These are phyloP conservation scores for Galbula dea DNA, from an alignment of 2,113 vertebrate genomes.

Conservation along the genomic window DNA sequence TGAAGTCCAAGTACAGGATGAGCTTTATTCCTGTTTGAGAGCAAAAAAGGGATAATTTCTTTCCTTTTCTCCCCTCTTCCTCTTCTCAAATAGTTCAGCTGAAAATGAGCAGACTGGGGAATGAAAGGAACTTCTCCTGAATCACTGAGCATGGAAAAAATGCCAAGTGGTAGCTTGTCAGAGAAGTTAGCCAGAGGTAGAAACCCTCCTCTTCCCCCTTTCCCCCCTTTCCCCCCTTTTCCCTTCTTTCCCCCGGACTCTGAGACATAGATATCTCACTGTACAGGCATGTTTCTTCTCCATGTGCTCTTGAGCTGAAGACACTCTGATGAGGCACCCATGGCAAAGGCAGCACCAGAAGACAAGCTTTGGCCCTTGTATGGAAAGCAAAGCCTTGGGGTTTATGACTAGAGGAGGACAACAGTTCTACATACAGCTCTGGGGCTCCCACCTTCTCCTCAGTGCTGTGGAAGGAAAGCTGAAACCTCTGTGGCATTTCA, in stretches of 20 bases:
- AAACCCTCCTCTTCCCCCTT: neutral
- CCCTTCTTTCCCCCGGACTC: neutral
- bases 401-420: neutral
- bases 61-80: neutral
- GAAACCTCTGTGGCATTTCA: neutral
- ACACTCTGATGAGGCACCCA: neutral
- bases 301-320: neutral
- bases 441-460: neutral
- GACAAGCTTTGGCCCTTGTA: neutral
- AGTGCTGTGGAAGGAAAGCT: neutral
- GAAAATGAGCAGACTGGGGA: neutral
- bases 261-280: too few relatives aligned
- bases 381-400: neutral
- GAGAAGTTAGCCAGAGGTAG: neutral
- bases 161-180: neutral
- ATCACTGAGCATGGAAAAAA: neutral
- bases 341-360: constrained; percentile 14
- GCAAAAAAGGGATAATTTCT: neutral
- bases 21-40: neutral
- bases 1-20: neutral
- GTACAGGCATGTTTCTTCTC: too few relatives aligned
- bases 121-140: neutral
- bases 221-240: neutral
- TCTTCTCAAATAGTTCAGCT: neutral
- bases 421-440: rapidly evolving